Evolutionary conservation across 2,888 invertebrate genomes (phyloP).

Genomic region (Dynastes tityus): DNA sequence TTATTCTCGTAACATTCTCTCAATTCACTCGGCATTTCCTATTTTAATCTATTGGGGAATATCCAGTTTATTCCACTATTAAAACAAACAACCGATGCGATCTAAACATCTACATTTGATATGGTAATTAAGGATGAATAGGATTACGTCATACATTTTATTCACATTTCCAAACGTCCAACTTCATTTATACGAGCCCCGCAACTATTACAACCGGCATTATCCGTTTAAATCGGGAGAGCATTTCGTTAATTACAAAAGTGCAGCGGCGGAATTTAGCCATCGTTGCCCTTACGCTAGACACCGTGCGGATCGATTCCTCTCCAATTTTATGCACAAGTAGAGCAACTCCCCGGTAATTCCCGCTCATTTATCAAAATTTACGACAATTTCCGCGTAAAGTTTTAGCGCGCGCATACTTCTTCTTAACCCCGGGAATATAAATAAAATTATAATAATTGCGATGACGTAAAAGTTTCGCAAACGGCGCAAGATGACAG

Average conservation of each 20-base stretch:
- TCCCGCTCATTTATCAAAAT: conserved; percentile 17
- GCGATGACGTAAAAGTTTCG: conserved; percentile 9
- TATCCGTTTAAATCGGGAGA: background rate
- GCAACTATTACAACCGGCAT: background rate
- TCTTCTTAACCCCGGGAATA: background rate
- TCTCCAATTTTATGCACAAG: conserved; percentile 23
- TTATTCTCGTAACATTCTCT: too few relatives aligned
- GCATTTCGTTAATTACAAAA: conserved; percentile 19
- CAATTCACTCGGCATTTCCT: too few relatives aligned
- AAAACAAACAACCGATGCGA: too few relatives aligned
- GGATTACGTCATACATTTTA: too few relatives aligned
- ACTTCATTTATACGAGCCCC: background rate
- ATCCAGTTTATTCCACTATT: too few relatives aligned
- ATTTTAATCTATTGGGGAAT: too few relatives aligned
- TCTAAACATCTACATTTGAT: too few relatives aligned
- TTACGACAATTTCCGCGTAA: conserved; percentile 22
- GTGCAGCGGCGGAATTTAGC: conserved; percentile 9
- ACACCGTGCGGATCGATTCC: conserved; percentile 10
- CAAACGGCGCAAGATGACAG: background rate
- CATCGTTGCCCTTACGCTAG: background rate
- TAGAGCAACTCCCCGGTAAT: background rate
- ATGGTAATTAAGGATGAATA: too few relatives aligned
- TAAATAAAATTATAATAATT: conserved; percentile 30
- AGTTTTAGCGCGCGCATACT: conserved; percentile 1
- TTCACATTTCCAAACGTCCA: too few relatives aligned